Evolutionary conservation across 2,113 vertebrate genomes (phyloP), one percentile per base, ranked within the genome.

Genomic region (Illadopsis cleaveri): DNA sequence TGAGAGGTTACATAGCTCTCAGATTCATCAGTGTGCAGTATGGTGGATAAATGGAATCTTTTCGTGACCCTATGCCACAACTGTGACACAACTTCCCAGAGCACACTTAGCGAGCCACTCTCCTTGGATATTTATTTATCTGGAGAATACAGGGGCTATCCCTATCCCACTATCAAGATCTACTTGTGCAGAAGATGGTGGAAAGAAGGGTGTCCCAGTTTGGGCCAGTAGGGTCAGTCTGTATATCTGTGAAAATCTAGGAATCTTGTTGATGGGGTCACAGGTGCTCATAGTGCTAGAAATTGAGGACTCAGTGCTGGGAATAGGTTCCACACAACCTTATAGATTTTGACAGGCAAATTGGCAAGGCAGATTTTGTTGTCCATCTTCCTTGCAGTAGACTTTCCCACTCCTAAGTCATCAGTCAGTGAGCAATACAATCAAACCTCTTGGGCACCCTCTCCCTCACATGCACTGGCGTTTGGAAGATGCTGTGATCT

Each of bases 301-400:
- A 93, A 82, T 0, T 22, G n/a, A 70, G 16, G 25, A 83, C 13
- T 44, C 31, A 6, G 1, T 1, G 1, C 23, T 57, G 16, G 10
- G 20, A 53, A 50, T 16, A 89, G 17, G 35, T 45, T 72, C 38
- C 38, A 89, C 22, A 24, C 5, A 31, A 57, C 31, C 5, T 61
- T 30, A 47, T 0, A 3, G 17, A 62, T 62, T 65, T 78, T 76
- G 22, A 33, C 37, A 37, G 44, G 17, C 21, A 44, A 27, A 76
- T 44, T 85, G 25, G 22, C 33, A 65, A 50, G 11, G 37, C 24
- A 75, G 14, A 50, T 53, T 78, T 64, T 62, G 11, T 11, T 83
- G 58, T 38, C 44, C 33, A 57, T n/a, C 33, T 71, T 68, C 61
- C 31, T 45, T 80, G 35, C 15, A 72, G 22, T 0, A 51, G 44